These are phyloP conservation scores for Patiria pectinifera DNA, from an alignment of 53 echinoderm and acorn worm genomes.

Conservation along the genomic window DNA sequence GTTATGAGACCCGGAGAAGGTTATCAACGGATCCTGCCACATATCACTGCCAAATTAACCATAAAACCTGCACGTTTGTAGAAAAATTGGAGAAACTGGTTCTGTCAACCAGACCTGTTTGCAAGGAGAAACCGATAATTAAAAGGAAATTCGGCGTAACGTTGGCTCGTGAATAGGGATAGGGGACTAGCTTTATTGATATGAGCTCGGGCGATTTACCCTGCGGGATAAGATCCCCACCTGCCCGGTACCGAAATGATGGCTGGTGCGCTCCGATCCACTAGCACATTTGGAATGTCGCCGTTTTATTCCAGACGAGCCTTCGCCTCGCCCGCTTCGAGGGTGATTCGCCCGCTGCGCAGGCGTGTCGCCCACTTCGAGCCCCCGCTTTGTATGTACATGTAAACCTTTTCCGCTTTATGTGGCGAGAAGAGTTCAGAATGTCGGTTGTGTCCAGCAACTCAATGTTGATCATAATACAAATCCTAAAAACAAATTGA, in stretches of 20 bases:
- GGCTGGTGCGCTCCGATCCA: not conserved
- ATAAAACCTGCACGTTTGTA: slow-evolving; percentile 59
- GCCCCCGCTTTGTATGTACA: too few species aligned
- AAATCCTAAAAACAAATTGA: not conserved
- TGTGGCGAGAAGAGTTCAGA: not conserved
- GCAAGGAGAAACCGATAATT: slow-evolving; percentile 55
- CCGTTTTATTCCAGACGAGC: not conserved
- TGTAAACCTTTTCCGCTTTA: too few species aligned
- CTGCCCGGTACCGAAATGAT: slow-evolving; percentile 19
- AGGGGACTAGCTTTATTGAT: slow-evolving; percentile 34
- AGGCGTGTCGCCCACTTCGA: not conserved
- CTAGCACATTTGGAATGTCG: not conserved
- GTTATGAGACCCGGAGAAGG: not conserved
- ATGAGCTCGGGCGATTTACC: slow-evolving; percentile 32
- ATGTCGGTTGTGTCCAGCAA: not conserved
- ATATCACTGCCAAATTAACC: slow-evolving; percentile 55
- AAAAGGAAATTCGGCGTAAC: slow-evolving; percentile 61
- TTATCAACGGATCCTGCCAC: slow-evolving; percentile 7
- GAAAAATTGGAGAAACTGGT: slow-evolving; percentile 45
- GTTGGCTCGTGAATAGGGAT: slow-evolving; percentile 33
- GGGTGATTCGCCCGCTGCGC: not conserved
- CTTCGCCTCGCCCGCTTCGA: not conserved
- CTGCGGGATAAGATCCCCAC: slow-evolving; percentile 45
- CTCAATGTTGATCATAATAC: not conserved
- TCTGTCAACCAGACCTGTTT: slow-evolving; percentile 21